phyloP scores from a whole-genome alignment of 2,888 invertebrate genomes.

The Mesopsocus fuscifrons region DNA sequence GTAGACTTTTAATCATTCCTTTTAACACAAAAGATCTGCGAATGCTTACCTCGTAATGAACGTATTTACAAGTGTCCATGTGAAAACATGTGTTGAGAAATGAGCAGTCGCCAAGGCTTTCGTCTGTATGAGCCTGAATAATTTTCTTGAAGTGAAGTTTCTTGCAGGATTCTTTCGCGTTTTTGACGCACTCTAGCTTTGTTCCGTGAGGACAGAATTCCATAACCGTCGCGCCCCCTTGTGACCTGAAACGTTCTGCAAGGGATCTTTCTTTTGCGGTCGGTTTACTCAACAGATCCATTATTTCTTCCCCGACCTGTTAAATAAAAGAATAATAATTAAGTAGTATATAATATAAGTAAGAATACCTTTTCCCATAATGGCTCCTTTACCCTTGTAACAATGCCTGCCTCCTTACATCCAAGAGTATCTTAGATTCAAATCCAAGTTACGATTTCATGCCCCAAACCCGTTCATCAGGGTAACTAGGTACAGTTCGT shows the following conservation, averaged over 20 bases:
- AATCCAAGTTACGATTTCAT: too few relatives aligned
- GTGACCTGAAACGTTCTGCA: constrained; percentile 90
- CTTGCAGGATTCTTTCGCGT: constrained; percentile 35
- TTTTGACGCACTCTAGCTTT: constrained; percentile 56
- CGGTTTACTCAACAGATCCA: constrained; percentile 81
- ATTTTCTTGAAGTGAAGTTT: constrained; percentile 95
- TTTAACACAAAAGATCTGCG: too few relatives aligned
- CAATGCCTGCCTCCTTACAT: too few relatives aligned
- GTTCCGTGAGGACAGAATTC: constrained; percentile 96
- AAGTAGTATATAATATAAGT: too few relatives aligned
- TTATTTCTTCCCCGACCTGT: constrained; percentile 73
- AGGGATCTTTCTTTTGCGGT: constrained; percentile 89
- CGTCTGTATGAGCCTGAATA: constrained; percentile 87
- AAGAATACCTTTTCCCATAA: too few relatives aligned
- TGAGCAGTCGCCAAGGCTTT: constrained; percentile 88
- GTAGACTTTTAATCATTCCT: too few relatives aligned
- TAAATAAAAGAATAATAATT: too few relatives aligned
- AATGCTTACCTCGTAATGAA: constrained; percentile 92
- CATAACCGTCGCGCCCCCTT: constrained; percentile 81
- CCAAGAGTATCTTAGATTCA: too few relatives aligned
- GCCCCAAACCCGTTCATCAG: too few relatives aligned
- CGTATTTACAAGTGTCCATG: constrained; percentile 97
- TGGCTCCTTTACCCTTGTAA: too few relatives aligned
- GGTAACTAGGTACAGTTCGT: too few relatives aligned
- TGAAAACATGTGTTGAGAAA: constrained; percentile 97